A percentile compares a stretch with the other conserved stretches of the same genome.
Conservation (phyloP, 2,113 vertebrate species). For the Phaethornis superciliosus region DNA sequence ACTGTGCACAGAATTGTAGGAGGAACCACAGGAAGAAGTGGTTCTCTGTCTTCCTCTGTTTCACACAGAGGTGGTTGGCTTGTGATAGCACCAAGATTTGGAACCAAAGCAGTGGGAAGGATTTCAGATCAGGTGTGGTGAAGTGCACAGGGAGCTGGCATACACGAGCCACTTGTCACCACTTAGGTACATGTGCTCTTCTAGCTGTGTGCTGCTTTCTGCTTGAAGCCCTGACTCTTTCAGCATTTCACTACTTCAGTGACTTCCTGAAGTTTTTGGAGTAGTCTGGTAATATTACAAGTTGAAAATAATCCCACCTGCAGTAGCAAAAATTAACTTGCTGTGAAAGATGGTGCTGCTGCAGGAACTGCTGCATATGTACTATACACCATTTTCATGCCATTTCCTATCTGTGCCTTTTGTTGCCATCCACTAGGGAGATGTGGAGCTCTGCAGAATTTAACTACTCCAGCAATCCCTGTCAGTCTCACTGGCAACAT, state of each 20-base stretch:
- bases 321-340: not conserved
- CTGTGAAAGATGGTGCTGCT: not conserved
- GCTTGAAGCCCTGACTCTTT: not conserved
- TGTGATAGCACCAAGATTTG: not conserved
- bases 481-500: not conserved
- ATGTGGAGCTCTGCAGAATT: not conserved
- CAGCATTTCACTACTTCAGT: not conserved
- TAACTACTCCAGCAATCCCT: not conserved
- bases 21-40: not conserved
- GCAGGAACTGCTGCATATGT: not conserved
- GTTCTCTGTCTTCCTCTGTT: not conserved
- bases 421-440: not conserved
- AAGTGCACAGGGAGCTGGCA: not conserved
- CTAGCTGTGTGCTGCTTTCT: not conserved
- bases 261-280: not conserved
- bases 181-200: accelerated
- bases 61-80: not conserved
- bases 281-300: not conserved
- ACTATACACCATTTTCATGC: no score
- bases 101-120: not conserved
- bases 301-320: not conserved
- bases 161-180: accelerated
- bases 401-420: not conserved
- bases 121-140: not conserved
- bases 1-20: no score